Evolutionary conservation across 92 coral and sea anemone species (phyloP).

Genomic region (Phenganax subtilis): DNA sequence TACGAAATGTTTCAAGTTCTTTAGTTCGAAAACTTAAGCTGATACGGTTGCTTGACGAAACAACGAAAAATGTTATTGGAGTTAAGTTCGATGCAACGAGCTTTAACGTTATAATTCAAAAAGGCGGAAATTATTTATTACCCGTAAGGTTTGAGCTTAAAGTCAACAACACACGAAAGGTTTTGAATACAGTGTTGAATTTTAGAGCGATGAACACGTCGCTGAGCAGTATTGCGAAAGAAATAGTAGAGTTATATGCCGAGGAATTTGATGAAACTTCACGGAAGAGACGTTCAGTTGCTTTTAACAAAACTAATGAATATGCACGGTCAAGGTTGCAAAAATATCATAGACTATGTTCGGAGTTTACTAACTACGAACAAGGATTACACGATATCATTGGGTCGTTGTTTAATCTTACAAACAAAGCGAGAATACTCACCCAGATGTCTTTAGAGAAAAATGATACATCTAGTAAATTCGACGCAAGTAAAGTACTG

Average conservation of each 20-base stretch:
- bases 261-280: constrained; percentile 42
- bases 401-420: constrained; percentile 44
- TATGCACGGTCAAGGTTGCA: constrained; percentile 21
- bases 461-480: neutral
- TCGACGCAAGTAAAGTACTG: constrained; percentile 14
- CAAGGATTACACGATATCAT: constrained; percentile 50
- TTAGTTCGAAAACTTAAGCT: neutral
- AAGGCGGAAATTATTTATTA: neutral
- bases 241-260: constrained; percentile 42
- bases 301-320: constrained; percentile 15
- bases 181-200: constrained; percentile 17
- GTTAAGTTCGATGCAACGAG: neutral
- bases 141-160: constrained; percentile 34
- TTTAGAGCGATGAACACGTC: constrained; percentile 39
- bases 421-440: constrained; percentile 37
- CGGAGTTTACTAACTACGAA: constrained; percentile 56
- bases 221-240: constrained; percentile 49
- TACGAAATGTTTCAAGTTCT: neutral
- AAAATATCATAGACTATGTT: constrained; percentile 54
- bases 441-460: constrained; percentile 13
- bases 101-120: constrained; percentile 4
- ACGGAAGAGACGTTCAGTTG: constrained; percentile 50
- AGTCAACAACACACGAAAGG: constrained; percentile 13
- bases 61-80: constrained; percentile 17
- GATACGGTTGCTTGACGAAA: neutral